Percentiles rank a stretch among this genome's conserved stretches.
Conservation (phyloP, 1,140 invertebrate species). For the Scaptodrosophila lebanonensis region DNA sequence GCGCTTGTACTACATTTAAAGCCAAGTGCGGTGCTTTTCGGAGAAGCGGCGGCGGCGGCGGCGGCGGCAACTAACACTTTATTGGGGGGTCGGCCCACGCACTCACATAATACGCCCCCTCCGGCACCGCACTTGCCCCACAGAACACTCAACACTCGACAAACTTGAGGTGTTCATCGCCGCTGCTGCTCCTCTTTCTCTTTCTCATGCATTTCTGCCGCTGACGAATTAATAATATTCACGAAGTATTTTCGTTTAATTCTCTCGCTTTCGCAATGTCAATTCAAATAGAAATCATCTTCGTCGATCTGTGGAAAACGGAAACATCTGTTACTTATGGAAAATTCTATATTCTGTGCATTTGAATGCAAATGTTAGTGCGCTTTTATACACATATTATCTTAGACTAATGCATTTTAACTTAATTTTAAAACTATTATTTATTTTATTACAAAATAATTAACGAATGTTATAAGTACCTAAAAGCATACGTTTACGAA, state of each 20-base stretch:
- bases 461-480: conserved; percentile 44
- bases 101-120: conserved; percentile 12
- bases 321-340: neutral
- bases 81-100: conserved; percentile 28
- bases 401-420: conserved; percentile 69
- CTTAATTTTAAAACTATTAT: conserved; percentile 44
- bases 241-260: conserved; percentile 6
- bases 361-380: conserved; percentile 64
- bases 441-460: conserved; percentile 54
- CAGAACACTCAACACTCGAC: no score
- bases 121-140: neutral
- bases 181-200: conserved; percentile 2
- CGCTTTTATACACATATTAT: conserved; percentile 34
- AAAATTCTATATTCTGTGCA: conserved; percentile 28
- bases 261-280: conserved; percentile 10
- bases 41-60: no score
- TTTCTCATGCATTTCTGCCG: conserved; percentile 10
- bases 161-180: conserved; percentile 23
- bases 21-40: neutral
- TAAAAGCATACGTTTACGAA: neutral
- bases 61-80: neutral
- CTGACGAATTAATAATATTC: conserved; percentile 17
- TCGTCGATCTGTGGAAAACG: no score
- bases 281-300: no score
- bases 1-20: conserved; percentile 95